A percentile compares a stretch with the other conserved stretches of the same genome.
Conservation (phyloP, 2,888 invertebrate species). For the Nomada flava region DNA sequence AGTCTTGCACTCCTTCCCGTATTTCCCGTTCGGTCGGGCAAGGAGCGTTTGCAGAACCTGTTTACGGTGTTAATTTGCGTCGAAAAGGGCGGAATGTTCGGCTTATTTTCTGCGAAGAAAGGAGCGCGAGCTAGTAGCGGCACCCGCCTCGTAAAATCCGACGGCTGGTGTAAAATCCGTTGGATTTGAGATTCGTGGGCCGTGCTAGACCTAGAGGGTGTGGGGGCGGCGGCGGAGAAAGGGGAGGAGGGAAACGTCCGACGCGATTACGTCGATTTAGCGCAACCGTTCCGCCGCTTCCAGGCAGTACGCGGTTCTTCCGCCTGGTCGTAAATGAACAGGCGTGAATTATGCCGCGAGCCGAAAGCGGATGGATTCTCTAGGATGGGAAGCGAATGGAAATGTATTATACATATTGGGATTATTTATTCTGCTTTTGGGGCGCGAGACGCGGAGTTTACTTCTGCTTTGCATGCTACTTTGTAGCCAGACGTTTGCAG, state of each 20-base stretch:
- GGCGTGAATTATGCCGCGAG: constrained; percentile 2
- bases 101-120: constrained; percentile 17
- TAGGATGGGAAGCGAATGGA: background rate
- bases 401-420: background rate
- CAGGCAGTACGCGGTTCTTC: background rate
- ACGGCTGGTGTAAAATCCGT: constrained; percentile 21
- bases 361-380: background rate
- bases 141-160: constrained; percentile 43
- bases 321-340: constrained; percentile 21
- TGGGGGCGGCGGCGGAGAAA: too few relatives aligned
- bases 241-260: constrained; percentile 9
- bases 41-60: background rate
- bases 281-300: constrained; percentile 9
- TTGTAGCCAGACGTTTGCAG: too few relatives aligned
- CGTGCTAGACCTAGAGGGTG: background rate
- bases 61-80: constrained; percentile 14
- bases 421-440: background rate
- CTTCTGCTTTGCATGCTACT: too few relatives aligned
- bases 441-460: too few relatives aligned
- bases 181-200: constrained; percentile 25
- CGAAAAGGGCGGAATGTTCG: constrained; percentile 31
- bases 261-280: constrained; percentile 44
- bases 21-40: background rate
- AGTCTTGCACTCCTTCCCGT: background rate
- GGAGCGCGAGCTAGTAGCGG: constrained; percentile 18